phyloP scores from a whole-genome alignment of 2,797 vertebrate species.

The Peromyscus nudipes region DNA sequence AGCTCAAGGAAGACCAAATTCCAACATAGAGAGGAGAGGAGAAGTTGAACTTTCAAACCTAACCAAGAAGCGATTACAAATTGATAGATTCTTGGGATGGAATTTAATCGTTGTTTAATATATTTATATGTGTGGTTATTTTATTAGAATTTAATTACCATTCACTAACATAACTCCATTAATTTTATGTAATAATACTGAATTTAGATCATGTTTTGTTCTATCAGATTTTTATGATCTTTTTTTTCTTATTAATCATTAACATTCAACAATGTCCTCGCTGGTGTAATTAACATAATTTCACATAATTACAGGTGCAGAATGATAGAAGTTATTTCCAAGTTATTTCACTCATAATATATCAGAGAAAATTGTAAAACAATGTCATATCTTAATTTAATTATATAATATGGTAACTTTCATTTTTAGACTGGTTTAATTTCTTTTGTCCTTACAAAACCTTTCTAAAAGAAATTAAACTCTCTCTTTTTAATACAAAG shows the following conservation, averaged over 20 bases:
- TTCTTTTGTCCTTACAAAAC: neutral
- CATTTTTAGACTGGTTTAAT: constrained; percentile 9
- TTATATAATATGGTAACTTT: neutral
- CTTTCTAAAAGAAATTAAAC: neutral
- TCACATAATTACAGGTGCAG: constrained; percentile 68
- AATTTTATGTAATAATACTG: constrained; percentile 64
- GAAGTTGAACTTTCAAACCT: neutral
- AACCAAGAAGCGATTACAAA: neutral
- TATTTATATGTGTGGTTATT: neutral
- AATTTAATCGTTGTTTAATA: neutral
- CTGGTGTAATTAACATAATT: constrained; percentile 82
- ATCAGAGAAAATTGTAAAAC: constrained; percentile 63
- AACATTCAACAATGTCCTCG: constrained; percentile 68
- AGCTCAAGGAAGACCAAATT: neutral
- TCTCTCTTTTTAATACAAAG: neutral
- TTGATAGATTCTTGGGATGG: neutral
- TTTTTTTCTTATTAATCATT: constrained; percentile 75
- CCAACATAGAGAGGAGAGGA: neutral
- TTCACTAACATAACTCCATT: constrained; percentile 62
- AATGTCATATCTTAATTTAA: constrained; percentile 73
- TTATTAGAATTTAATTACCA: constrained; percentile 64
- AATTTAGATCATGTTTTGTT: constrained; percentile 46
- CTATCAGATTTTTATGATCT: constrained; percentile 67
- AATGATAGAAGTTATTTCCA: constrained; percentile 72
- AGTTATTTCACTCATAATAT: constrained; percentile 75